Evolutionary conservation across 2,797 vertebrate genomes (phyloP), one percentile per base, ranked within the genome.

Genomic region (Malurus leucopterus): DNA sequence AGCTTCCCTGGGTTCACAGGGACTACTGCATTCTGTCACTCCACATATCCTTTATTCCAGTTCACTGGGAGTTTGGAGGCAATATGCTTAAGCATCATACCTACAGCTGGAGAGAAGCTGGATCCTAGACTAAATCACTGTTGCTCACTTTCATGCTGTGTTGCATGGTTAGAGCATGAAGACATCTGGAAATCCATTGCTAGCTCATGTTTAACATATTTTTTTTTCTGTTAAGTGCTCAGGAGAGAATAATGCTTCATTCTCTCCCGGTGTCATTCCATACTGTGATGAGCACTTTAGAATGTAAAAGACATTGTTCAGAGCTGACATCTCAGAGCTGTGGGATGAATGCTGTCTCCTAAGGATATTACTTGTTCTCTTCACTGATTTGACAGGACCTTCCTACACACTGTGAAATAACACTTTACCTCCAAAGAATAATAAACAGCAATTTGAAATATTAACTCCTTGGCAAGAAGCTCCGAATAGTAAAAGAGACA

Each of bases 361-460:
- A 89, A 94, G 94, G 90, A 95, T 94, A 94, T 94, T 95, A 88
- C 93, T 95, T 86, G 62, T 96, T 96, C 89, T 94, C 89, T 90
- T 95, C 72, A 61, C 82, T 92, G 90, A 89, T 94, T 94, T 95
- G 94, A 96, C 95, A 96, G 95, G 96, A 79, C 76, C 82, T 81
- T 19, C 96, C 95, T 93, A 96, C 95, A 64, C 50, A 27, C 89
- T 89, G 53, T 58, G 51, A 96, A 96, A 86, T 92, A 94, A 91
- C 70, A 93, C 91, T 95, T 95, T 95, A 95, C 87, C 90, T 95
- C 40, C 81, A 86, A 71, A 71, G 91, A 95, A 95, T 96, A 94
- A 96, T 94, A 96, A 97, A 96, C 88, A 96, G 82, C 85, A 90
- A 93, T 95, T 94, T 95, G 78, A 93, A 96, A 86, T 96, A 96